A percentile compares a stretch with the other conserved stretches of the same genome.
Evolutionary conservation across 2,888 invertebrate species (phyloP).

Genomic region (Odontocolon sp.): DNA sequence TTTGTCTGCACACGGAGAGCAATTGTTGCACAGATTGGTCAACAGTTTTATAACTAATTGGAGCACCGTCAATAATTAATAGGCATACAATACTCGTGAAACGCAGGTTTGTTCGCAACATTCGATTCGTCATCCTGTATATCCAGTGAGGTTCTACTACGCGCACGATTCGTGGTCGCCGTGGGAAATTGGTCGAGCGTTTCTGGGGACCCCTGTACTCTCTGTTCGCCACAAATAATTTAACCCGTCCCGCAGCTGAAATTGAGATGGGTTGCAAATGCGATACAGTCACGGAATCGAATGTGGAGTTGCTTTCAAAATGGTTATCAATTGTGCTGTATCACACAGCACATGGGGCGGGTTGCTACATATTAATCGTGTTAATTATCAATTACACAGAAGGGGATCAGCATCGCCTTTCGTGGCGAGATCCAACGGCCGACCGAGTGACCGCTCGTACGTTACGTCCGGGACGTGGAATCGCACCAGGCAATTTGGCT

Average conservation of each 20-base stretch:
- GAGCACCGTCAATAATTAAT: no score
- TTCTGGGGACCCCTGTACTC: background rate
- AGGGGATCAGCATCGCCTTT: constrained; percentile 4
- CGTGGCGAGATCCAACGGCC: background rate
- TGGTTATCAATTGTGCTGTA: background rate
- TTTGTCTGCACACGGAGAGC: no score
- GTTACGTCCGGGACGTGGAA: background rate
- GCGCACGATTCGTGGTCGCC: background rate
- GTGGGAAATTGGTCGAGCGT: constrained; percentile 14
- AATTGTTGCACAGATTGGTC: no score
- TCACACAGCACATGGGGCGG: background rate
- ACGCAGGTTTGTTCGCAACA: background rate
- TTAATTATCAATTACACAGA: constrained; percentile 30
- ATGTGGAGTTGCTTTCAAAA: background rate
- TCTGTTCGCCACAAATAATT: constrained; percentile 12
- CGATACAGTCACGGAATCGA: background rate
- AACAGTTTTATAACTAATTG: no score
- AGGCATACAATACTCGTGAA: no score
- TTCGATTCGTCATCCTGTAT: background rate
- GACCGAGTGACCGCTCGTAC: background rate
- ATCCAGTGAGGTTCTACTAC: background rate
- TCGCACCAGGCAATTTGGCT: constrained; percentile 23
- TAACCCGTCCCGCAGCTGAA: constrained; percentile 4
- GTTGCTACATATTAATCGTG: background rate
- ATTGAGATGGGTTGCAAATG: background rate